Conservation (phyloP, 2,113 vertebrate genomes). For the Saguinus midas region DNA sequence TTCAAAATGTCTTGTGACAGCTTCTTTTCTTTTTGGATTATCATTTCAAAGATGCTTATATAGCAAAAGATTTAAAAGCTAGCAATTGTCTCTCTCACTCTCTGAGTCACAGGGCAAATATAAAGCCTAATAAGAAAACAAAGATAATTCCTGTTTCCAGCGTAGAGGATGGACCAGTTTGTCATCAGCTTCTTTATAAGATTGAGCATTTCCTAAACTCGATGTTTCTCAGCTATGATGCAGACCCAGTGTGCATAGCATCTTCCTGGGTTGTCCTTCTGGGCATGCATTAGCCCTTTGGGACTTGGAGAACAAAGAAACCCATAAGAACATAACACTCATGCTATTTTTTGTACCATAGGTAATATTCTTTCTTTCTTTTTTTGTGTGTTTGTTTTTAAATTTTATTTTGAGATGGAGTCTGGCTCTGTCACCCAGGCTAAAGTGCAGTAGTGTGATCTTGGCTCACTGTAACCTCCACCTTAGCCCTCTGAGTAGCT, state of each 20-base stretch:
- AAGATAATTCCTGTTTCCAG: neutral
- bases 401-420: too few relatives aligned
- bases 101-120: neutral
- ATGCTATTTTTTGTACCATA: neutral
- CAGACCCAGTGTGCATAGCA: neutral
- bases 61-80: neutral
- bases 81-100: neutral
- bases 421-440: too few relatives aligned
- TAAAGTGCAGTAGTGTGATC: too few relatives aligned
- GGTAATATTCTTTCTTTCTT: too few relatives aligned
- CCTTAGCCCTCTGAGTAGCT: too few relatives aligned
- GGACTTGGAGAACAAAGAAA: neutral
- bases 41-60: neutral
- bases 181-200: neutral
- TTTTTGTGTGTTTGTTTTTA: too few relatives aligned
- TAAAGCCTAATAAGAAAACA: neutral
- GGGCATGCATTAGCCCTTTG: neutral
- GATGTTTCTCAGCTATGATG: neutral
- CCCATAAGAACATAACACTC: too few relatives aligned
- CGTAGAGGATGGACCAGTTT: neutral
- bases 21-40: neutral
- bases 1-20: neutral
- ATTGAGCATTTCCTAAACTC: neutral
- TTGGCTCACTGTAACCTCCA: too few relatives aligned
- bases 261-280: neutral